Evolutionary conservation across 2,113 vertebrate genomes (phyloP).

Genomic region (Pseudolaguvia tuberculata): DNA sequence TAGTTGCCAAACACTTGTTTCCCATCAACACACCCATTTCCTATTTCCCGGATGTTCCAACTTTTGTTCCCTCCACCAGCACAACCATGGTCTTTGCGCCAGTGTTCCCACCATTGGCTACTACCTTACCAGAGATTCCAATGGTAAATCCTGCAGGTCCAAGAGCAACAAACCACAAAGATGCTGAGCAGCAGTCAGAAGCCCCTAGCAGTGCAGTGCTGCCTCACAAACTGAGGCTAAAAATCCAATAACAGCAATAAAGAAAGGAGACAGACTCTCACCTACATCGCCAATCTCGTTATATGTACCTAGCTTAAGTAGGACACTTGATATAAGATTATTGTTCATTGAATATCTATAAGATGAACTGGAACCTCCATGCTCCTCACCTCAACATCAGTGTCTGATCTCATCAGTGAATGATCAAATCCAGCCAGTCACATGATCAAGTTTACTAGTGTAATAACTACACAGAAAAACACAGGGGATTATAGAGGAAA

Average conservation of each 20-base stretch:
- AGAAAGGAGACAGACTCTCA: conserved; percentile 18
- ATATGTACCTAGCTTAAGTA: conserved; percentile 46
- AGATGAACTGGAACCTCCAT: no score
- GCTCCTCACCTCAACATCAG: no score
- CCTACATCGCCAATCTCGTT: conserved; percentile 40
- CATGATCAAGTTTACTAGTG: no score
- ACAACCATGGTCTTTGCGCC: conserved; percentile 52
- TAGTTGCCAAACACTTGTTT: conserved; percentile 57
- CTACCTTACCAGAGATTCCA: conserved; percentile 33
- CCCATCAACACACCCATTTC: conserved; percentile 59
- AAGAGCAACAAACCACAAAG: conserved; percentile 57
- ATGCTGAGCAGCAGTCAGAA: conserved; percentile 64
- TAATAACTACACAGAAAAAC: no score
- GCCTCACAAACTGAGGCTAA: conserved; percentile 74
- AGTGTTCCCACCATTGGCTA: conserved; percentile 52
- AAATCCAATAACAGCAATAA: conserved; percentile 51
- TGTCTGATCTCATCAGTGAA: no score
- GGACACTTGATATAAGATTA: background rate
- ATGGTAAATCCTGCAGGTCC: conserved; percentile 41
- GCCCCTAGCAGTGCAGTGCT: conserved; percentile 53
- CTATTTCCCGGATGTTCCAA: conserved; percentile 53
- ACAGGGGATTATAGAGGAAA: no score
- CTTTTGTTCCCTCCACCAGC: conserved; percentile 45
- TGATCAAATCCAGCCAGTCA: no score
- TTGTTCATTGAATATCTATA: no score